Percentiles rank a stretch among this genome's conserved stretches.
phyloP scores from a whole-genome alignment of 35 echinoderm and acorn worm species.

The Diadema setosum region DNA sequence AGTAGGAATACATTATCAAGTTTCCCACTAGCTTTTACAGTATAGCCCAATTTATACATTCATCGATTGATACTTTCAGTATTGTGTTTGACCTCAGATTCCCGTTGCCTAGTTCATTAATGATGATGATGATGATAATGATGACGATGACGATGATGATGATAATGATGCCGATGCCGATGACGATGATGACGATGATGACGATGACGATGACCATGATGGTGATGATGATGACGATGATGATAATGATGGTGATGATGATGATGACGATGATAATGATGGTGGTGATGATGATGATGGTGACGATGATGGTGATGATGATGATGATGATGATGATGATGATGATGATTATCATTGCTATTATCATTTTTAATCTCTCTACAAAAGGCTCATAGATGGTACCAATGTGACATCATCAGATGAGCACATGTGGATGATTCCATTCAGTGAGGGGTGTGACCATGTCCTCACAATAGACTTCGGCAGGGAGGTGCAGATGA shows the following conservation, averaged over 20 bases:
- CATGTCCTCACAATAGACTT: slow-evolving; percentile 77
- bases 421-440: slow-evolving; percentile 97
- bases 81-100: no score
- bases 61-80: no score
- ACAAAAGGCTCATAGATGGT: slow-evolving; percentile 82
- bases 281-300: background rate
- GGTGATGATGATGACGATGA: background rate
- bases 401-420: slow-evolving; percentile 79
- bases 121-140: background rate
- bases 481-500: slow-evolving; percentile 47
- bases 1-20: no score
- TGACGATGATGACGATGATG: background rate
- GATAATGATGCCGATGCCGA: no score
- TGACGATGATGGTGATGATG: background rate
- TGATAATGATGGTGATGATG: background rate
- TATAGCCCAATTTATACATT: no score
- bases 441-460: slow-evolving; percentile 83
- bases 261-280: background rate
- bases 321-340: background rate
- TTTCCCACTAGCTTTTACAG: no score
- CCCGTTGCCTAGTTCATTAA: background rate
- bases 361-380: no score
- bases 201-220: background rate
- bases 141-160: background rate
- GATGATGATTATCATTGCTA: no score